phyloP scores from a whole-genome alignment of 2,113 vertebrate genomes.

The Aphyosemion australe region DNA sequence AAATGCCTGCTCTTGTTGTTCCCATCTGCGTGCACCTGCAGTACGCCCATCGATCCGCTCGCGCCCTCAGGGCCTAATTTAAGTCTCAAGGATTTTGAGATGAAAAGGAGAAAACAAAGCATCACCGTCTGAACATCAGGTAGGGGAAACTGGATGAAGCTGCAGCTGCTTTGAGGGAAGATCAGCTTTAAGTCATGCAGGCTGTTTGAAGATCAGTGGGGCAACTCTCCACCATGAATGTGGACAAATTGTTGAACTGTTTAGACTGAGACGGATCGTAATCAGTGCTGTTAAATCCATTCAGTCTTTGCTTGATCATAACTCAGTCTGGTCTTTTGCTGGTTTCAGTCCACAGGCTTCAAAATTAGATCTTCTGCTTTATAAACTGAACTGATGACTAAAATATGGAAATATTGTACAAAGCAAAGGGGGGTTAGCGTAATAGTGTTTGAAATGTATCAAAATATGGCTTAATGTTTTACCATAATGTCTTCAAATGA shows the following conservation, averaged over 20 bases:
- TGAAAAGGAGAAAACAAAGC: slow-evolving; percentile 57
- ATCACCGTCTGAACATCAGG: slow-evolving; percentile 55
- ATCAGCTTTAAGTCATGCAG: slow-evolving; percentile 35
- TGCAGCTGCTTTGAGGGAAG: slow-evolving; percentile 30
- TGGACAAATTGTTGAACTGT: slow-evolving; percentile 34
- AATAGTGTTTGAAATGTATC: too few species aligned
- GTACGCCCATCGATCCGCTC: slow-evolving; percentile 59
- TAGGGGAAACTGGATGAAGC: slow-evolving; percentile 15
- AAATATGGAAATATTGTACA: too few species aligned
- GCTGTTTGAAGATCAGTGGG: slow-evolving; percentile 42
- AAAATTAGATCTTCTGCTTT: not conserved
- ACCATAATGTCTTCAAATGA: too few species aligned
- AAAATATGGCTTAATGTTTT: not conserved
- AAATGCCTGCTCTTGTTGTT: slow-evolving; percentile 48
- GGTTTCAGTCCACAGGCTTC: not conserved
- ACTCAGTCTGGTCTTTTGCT: too few species aligned
- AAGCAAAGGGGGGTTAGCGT: not conserved
- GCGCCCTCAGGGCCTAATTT: slow-evolving; percentile 58
- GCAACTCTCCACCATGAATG: slow-evolving; percentile 29
- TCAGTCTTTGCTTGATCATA: too few species aligned
- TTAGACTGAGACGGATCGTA: slow-evolving; percentile 13
- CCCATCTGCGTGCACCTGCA: slow-evolving; percentile 54
- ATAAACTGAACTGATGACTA: not conserved
- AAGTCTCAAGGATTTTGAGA: slow-evolving; percentile 54
- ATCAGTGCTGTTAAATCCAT: slow-evolving; percentile 15